Evolutionary conservation across 2,113 vertebrate species (phyloP), one percentile per base, ranked within the genome.

Genomic region (Halichoerus grypus): DNA sequence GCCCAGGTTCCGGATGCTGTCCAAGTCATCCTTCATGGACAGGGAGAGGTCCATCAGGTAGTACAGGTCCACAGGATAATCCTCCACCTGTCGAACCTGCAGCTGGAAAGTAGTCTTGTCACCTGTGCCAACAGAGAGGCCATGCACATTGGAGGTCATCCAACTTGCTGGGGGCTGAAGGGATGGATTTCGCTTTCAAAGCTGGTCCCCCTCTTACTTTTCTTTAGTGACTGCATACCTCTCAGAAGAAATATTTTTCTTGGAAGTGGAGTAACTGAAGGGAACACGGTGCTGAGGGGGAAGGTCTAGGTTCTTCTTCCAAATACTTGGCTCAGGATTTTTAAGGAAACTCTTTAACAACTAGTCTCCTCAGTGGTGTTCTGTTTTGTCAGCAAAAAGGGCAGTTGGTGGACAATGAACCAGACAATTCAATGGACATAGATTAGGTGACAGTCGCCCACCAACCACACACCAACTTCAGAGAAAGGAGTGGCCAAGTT

Each of bases 41-140:
- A 99, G 99, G 11, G 99, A 99, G 39, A 99, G 99, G 96, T 99
- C 99, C 99, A 99, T 99, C 98, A 99, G 98, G 98, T 99, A 99
- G 98, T 99, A 99, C 16, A 99, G 98, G 91, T 99, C 99, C 98
- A 99, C 99, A 0, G 99, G 99, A 86, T 99, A 99, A 95, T 99
- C 99, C 96, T 99, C 99, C 97, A 99, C 99, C 96, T 99, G 99
- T 33, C 99, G 99, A 74, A 99, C 99, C 95, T 99, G 99, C n/a
- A 99, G 98, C n/a, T 97, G 98, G 97, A 99, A 99, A 21, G 98
- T 99, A 0, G 99, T 99, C 98, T 97, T 99, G 77, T 99, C 99
- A 96, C 99, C 99, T 99, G 98, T 80, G 63, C n/a, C 88, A 84
- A 97, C 49, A 96, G 74, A 97, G 42, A 80, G 76, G 74, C 72